A percentile compares a stretch with the other conserved stretches of the same genome.
Conservation (phyloP, 2,888 invertebrate species). For the Phortica magna region DNA sequence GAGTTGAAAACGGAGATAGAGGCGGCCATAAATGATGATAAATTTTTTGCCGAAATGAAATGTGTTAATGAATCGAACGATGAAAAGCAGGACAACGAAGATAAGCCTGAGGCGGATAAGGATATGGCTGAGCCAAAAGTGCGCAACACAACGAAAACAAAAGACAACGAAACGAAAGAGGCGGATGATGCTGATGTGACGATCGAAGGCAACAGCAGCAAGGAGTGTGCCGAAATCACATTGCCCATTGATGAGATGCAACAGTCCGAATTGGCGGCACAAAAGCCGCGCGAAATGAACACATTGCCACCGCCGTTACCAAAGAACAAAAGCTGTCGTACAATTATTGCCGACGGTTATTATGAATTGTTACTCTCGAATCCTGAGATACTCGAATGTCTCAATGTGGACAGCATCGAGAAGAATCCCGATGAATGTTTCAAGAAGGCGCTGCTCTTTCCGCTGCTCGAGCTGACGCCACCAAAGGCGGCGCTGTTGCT, state of each 20-base stretch:
- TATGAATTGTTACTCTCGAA: slow-evolving; percentile 88
- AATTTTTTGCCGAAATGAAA: slow-evolving; percentile 44
- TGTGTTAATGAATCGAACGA: slow-evolving; percentile 46
- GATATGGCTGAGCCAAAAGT: slow-evolving; percentile 42
- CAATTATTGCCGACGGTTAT: slow-evolving; percentile 87
- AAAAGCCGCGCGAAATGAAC: slow-evolving; percentile 57
- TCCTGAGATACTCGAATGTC: slow-evolving; percentile 88
- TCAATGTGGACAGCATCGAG: slow-evolving; percentile 89
- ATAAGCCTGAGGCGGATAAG: slow-evolving; percentile 64
- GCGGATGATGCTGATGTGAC: slow-evolving; percentile 37
- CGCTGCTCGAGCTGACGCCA: slow-evolving; percentile 90
- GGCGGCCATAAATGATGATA: slow-evolving; percentile 75
- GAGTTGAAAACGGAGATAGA: slow-evolving; percentile 75
- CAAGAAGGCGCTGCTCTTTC: slow-evolving; percentile 91
- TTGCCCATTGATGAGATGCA: slow-evolving; percentile 52
- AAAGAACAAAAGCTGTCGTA: slow-evolving; percentile 81
- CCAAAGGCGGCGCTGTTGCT: slow-evolving; percentile 91
- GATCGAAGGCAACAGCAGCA: slow-evolving; percentile 64
- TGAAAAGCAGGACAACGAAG: slow-evolving; percentile 58
- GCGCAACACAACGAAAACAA: slow-evolving; percentile 4
- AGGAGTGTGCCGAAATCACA: slow-evolving; percentile 46
- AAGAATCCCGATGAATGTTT: slow-evolving; percentile 94
- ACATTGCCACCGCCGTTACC: slow-evolving; percentile 78
- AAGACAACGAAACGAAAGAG: slow-evolving; percentile 40
- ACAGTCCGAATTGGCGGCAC: slow-evolving; percentile 45